Conservation (phyloP, 1,140 invertebrate species). For the Dinothrombium tinctorium region DNA sequence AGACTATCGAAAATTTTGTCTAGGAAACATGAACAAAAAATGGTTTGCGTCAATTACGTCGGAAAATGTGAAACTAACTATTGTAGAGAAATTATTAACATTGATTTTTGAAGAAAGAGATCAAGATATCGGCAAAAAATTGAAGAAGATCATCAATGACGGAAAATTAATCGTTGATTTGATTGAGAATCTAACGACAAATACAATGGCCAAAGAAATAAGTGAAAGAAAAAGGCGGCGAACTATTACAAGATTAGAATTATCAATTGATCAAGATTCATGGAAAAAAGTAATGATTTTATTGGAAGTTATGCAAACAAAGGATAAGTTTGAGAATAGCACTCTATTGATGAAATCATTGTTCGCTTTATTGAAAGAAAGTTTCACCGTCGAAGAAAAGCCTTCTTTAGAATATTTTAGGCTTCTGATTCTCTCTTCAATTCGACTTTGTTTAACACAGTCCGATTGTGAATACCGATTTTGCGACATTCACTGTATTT, state of each 20-base stretch:
- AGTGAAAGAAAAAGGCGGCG: neutral
- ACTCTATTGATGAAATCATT: neutral
- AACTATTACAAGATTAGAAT: neutral
- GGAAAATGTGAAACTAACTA: neutral
- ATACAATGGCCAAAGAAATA: neutral
- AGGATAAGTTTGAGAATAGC: neutral
- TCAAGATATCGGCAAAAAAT: neutral
- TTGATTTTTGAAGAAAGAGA: neutral
- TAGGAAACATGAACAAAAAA: neutral
- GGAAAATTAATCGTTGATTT: neutral
- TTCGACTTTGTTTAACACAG: conserved; percentile 1
- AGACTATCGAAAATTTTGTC: neutral
- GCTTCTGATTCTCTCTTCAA: neutral
- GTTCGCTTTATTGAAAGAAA: neutral
- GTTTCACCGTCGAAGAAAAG: neutral
- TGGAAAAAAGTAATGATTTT: conserved; percentile 3
- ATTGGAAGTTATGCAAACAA: neutral
- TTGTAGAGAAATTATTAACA: neutral
- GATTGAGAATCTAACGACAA: neutral
- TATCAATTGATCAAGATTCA: neutral
- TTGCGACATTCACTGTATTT: neutral
- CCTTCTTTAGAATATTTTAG: conserved; percentile 2
- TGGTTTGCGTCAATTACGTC: neutral
- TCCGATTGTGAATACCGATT: neutral
- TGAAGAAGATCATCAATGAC: neutral